Evolutionary conservation across 2,113 vertebrate species (phyloP), one percentile per base, ranked within the genome.

Genomic region (Choloepus hoffmanni): DNA sequence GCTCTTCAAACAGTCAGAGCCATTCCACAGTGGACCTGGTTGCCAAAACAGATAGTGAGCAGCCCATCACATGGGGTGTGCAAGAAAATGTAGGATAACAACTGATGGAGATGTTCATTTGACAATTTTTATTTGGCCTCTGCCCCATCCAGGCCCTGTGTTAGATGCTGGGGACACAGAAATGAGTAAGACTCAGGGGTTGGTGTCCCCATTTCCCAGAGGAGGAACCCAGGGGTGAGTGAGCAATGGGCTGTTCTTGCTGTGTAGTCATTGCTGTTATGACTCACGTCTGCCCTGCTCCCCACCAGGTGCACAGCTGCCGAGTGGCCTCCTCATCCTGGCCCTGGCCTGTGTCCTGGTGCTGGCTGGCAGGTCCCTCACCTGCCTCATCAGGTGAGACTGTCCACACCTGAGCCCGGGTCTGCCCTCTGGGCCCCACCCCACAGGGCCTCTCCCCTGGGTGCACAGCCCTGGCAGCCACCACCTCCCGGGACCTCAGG

Each of bases 341-440:
- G 98, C 95, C 15, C 96, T 99, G 50, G 92, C 98, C 58, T 92
- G 99, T 82, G 81, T 92, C 90, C 96, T 99, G 90, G 94, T 98
- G 50, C 76, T 99, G 24, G 98, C 97, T 24, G 98, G 98, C 1
- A 89, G 98, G 60, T 95, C 96, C 13, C 94, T 99, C 85, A 97
- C 97, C 85, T 97, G 99, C 68, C 97, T 99, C 28, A 96, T 99
- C 98, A 99, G 99, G 99, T 99, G 98, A 98, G 93, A 94, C 18
- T n/a, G 19, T 60, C 77, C 26, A 62, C 7, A 3, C 33, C 21
- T 0, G 3, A 40, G 72, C 26, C 50, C 53, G 9, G 0, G 48
- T 88, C 55, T 40, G 77, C 36, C 24, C 14, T 45, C 14, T 2
- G 14, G 1, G 21, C 5, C 33, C 8, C 33, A 7, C 4, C 18